phyloP scores from a whole-genome alignment of 2,888 invertebrate species.

The Marronus borbonicus region DNA sequence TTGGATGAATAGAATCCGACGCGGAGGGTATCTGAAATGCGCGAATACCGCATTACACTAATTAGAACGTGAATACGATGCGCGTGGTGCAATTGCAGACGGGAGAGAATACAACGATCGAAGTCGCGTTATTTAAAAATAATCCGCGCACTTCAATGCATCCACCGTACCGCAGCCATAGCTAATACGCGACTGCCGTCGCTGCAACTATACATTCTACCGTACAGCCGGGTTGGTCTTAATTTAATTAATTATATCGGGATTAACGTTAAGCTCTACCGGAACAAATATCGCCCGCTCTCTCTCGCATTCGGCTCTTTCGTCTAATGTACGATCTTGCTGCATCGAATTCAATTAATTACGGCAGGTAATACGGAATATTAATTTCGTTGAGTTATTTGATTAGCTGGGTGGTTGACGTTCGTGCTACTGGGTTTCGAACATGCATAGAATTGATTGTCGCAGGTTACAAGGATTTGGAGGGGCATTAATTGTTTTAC shows the following conservation, averaged over 20 bases:
- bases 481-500: background rate
- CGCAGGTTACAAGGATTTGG: background rate
- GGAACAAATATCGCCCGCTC: conserved; percentile 22
- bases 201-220: conserved; percentile 13
- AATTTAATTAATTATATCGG: conserved; percentile 42
- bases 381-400: conserved; percentile 14
- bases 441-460: background rate
- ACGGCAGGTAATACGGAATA: conserved; percentile 17
- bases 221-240: conserved; percentile 12
- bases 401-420: background rate
- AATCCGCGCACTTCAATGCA: conserved; percentile 33
- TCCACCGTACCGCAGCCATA: background rate
- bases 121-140: conserved; percentile 37
- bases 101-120: conserved; percentile 13
- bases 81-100: background rate
- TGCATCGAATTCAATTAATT: conserved; percentile 34
- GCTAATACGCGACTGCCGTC: conserved; percentile 7
- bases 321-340: conserved; percentile 20
- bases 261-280: conserved; percentile 19
- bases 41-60: conserved; percentile 36
- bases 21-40: conserved; percentile 24
- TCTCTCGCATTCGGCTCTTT: conserved; percentile 15
- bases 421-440: background rate
- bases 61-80: conserved; percentile 25
- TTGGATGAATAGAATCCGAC: conserved; percentile 23